Evolutionary conservation across 2,888 invertebrate genomes (phyloP).

Genomic region (Watsonalla cultraria): DNA sequence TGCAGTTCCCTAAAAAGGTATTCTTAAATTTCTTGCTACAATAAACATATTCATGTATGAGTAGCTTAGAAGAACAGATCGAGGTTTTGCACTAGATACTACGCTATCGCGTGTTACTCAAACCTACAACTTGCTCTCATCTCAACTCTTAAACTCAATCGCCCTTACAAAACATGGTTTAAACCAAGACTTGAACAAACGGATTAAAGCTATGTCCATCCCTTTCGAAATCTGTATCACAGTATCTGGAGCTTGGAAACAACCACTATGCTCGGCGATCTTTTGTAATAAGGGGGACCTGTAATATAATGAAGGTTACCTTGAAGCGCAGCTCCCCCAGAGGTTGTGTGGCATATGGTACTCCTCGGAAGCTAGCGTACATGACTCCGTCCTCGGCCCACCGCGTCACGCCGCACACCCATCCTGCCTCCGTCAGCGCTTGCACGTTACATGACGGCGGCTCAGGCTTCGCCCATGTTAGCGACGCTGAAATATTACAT

Average conservation of each 20-base stretch:
- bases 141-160: no score
- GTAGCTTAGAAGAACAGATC: no score
- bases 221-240: no score
- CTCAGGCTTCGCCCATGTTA: conserved; percentile 15
- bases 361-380: conserved; percentile 65
- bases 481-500: conserved; percentile 21
- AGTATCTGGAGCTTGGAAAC: background rate
- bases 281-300: background rate
- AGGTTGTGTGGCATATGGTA: conserved; percentile 67
- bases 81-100: no score
- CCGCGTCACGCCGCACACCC: conserved; percentile 45
- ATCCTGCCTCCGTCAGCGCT: conserved; percentile 40
- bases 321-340: conserved; percentile 52
- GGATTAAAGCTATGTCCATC: no score
- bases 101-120: no score
- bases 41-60: no score
- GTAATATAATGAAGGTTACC: conserved; percentile 24
- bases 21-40: no score
- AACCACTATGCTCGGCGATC: background rate
- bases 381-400: conserved; percentile 24
- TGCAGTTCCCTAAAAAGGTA: no score
- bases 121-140: no score
- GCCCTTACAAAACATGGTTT: no score
- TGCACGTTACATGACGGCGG: conserved; percentile 21
- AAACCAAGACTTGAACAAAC: no score